A percentile compares a stretch with the other conserved stretches of the same genome.
These are phyloP conservation scores for Cisticola juncidis DNA, from an alignment of 2,113 vertebrate genomes.

Conservation along the genomic window DNA sequence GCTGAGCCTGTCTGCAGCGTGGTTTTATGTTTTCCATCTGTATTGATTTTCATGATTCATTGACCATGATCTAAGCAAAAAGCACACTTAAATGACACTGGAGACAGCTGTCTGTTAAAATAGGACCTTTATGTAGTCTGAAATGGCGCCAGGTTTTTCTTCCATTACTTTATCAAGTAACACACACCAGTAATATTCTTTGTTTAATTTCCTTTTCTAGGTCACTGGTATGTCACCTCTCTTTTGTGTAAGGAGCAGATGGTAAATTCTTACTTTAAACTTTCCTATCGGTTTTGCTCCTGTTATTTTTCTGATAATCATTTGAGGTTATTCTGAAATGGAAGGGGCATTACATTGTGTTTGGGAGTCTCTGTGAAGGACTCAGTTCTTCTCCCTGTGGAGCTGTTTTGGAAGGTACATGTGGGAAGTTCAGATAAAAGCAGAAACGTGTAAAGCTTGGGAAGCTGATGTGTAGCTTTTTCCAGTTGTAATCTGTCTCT, in stretches of 20 bases:
- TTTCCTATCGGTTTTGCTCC: neutral
- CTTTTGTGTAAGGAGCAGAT: neutral
- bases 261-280: neutral
- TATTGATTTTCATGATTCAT: slow-evolving; percentile 81
- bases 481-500: slow-evolving; percentile 56
- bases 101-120: slow-evolving; percentile 80
- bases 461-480: slow-evolving; percentile 22
- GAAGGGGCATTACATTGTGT: neutral
- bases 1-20: neutral
- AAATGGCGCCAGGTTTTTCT: slow-evolving; percentile 71
- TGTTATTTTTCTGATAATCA: slow-evolving; percentile 41
- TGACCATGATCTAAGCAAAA: slow-evolving; percentile 68
- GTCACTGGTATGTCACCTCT: neutral
- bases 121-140: slow-evolving; percentile 65
- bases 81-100: slow-evolving; percentile 70
- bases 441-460: neutral
- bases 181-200: slow-evolving; percentile 3
- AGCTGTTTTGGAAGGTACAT: neutral
- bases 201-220: slow-evolving; percentile 35
- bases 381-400: neutral
- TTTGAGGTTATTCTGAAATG: neutral
- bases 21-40: slow-evolving; percentile 29
- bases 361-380: neutral
- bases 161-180: slow-evolving; percentile 53
- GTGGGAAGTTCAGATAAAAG: slow-evolving; percentile 9